Conservation (phyloP, 1,140 invertebrate species). For the Lepidostoma basale region DNA sequence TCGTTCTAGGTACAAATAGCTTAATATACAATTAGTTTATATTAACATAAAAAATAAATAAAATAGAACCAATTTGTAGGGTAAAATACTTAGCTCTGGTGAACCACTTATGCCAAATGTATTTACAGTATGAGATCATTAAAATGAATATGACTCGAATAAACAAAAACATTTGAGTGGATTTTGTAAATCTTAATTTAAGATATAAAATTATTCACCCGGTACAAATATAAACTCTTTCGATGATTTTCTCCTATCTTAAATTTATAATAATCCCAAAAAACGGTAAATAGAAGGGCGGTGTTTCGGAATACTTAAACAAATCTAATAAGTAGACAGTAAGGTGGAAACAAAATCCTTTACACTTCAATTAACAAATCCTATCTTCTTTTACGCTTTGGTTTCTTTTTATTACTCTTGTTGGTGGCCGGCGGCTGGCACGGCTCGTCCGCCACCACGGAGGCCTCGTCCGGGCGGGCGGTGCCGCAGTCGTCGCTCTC, state of each 20-base stretch:
- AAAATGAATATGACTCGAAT: conserved; percentile 24
- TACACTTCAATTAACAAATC: no score
- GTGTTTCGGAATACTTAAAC: no score
- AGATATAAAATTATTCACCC: conserved; percentile 13
- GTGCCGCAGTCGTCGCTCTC: conserved; percentile 51
- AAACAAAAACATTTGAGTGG: conserved; percentile 8
- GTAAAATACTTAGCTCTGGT: conserved; percentile 3
- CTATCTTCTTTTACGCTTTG: conserved; percentile 44
- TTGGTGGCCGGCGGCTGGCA: not conserved
- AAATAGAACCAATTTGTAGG: conserved; percentile 15
- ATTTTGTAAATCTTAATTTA: not conserved
- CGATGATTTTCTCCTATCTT: not conserved
- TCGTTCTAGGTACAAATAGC: conserved; percentile 11
- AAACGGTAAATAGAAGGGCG: no score
- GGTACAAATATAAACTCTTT: conserved; percentile 16
- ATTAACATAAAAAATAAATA: conserved; percentile 11
- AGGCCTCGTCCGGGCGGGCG: conserved; percentile 8
- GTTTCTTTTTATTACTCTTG: conserved; percentile 41
- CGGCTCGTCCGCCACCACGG: conserved; percentile 4
- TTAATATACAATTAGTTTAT: conserved; percentile 4
- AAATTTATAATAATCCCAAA: conserved; percentile 2
- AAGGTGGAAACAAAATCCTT: no score
- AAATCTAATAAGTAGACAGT: no score
- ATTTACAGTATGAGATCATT: conserved; percentile 24
- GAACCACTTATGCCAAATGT: conserved; percentile 5